A percentile compares a stretch with the other conserved stretches of the same genome.
phyloP scores from a whole-genome alignment of 2,113 vertebrate genomes.

The Natator depressus region DNA sequence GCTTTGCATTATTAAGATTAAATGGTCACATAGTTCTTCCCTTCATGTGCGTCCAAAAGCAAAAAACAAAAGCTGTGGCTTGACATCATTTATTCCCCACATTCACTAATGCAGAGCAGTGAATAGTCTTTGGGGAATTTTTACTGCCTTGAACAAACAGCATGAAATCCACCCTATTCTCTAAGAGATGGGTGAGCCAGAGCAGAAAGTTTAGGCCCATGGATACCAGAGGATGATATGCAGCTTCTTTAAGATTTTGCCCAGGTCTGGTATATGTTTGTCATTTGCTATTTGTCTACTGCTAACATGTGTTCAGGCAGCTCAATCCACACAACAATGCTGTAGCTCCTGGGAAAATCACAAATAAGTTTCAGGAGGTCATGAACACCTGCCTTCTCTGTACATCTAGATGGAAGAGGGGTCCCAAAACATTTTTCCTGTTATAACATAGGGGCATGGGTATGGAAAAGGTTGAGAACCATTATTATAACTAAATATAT shows the following conservation, averaged over 20 bases:
- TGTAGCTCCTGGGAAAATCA: not conserved
- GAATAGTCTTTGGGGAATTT: slow-evolving; percentile 9
- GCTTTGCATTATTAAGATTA: not conserved
- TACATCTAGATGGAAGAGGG: not conserved
- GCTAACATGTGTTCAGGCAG: not conserved
- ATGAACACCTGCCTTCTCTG: not conserved
- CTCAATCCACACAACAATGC: not conserved
- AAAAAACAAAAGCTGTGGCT: slow-evolving; percentile 19
- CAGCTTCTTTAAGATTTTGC: not conserved
- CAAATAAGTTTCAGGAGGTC: not conserved
- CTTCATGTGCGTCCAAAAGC: not conserved
- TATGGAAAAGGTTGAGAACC: not conserved
- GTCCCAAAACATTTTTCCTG: not conserved
- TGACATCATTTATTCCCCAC: not conserved
- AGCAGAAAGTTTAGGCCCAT: not conserved
- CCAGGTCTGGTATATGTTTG: not conserved
- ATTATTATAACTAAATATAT: not conserved
- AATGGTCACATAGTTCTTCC: not conserved
- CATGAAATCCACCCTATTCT: not conserved
- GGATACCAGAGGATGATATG: not conserved
- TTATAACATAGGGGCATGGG: not conserved
- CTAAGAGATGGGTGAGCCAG: not conserved
- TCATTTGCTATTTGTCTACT: not conserved
- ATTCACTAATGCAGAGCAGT: not conserved
- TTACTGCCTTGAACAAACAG: not conserved